Percentiles rank a stretch among this genome's conserved stretches.
phyloP scores from a whole-genome alignment of 2,797 vertebrate species.

The Artibeus jamaicensis region DNA sequence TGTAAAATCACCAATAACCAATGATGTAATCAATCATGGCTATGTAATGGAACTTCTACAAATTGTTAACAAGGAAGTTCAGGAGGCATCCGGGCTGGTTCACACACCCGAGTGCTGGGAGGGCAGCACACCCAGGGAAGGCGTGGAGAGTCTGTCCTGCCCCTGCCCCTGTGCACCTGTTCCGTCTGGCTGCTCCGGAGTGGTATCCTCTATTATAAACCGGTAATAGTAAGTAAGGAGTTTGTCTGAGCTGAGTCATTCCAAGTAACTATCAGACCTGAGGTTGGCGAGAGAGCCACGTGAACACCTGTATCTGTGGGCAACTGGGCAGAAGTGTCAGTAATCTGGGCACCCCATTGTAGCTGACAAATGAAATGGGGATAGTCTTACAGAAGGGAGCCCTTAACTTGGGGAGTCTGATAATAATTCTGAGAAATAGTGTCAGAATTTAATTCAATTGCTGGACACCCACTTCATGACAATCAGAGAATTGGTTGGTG shows the following conservation, averaged over 20 bases:
- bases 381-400: not conserved
- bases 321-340: not conserved
- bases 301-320: not conserved
- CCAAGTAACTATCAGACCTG: not conserved
- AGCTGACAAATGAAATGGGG: not conserved
- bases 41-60: not conserved
- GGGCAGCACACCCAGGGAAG: not conserved
- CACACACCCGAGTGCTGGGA: not conserved
- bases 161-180: not conserved
- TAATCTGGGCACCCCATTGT: not conserved
- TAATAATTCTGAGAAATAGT: not conserved
- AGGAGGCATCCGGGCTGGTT: not conserved
- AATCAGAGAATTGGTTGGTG: not conserved
- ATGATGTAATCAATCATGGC: not conserved
- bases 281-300: not conserved
- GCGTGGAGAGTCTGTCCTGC: not conserved
- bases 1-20: not conserved
- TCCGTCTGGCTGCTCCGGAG: not conserved
- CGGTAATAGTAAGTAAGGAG: not conserved
- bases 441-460: not conserved
- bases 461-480: not conserved
- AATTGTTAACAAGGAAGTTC: not conserved
- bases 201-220: not conserved
- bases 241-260: not conserved
- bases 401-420: not conserved